A percentile compares a stretch with the other conserved stretches of the same genome.
Conservation (phyloP, 2,797 vertebrate genomes). For the Myotis daubentonii region DNA sequence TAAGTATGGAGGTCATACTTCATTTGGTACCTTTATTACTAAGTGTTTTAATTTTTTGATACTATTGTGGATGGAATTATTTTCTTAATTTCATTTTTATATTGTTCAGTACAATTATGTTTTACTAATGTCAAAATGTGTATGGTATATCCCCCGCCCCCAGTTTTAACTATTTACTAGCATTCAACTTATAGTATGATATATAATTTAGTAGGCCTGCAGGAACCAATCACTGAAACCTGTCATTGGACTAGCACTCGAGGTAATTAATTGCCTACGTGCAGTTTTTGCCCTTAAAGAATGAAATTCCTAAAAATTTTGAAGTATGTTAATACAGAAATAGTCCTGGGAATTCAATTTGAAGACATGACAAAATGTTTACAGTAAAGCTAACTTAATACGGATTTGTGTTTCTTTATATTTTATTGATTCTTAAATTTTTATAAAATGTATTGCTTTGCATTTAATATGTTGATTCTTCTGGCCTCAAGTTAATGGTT, state of each 20-base stretch:
- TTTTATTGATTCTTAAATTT: conserved; percentile 65
- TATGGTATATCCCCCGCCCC: neutral
- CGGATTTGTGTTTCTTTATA: conserved; percentile 58
- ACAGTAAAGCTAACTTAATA: conserved; percentile 43
- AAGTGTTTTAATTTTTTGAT: conserved; percentile 39
- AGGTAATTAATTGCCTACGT: neutral
- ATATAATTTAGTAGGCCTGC: neutral
- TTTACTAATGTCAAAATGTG: conserved; percentile 39
- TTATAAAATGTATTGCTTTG: conserved; percentile 63
- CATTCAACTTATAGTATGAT: conserved; percentile 47
- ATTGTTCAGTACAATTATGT: conserved; percentile 11
- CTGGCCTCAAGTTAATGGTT: conserved; percentile 54
- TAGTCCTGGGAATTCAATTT: conserved; percentile 46
- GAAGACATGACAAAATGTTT: conserved; percentile 55
- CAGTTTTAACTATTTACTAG: conserved; percentile 9
- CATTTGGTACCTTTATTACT: conserved; percentile 35
- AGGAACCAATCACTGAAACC: neutral
- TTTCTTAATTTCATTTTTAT: conserved; percentile 53
- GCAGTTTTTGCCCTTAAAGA: conserved; percentile 26
- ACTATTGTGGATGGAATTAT: neutral
- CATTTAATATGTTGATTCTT: conserved; percentile 62
- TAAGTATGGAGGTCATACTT: neutral
- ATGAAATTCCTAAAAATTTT: conserved; percentile 54
- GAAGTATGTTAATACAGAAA: conserved; percentile 53
- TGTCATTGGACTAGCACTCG: conserved; percentile 30